Percentiles rank a stretch among this genome's conserved stretches.
These are phyloP conservation scores for Rhopalosiphum padi DNA, from an alignment of 1,140 invertebrate species.

Conservation along the genomic window DNA sequence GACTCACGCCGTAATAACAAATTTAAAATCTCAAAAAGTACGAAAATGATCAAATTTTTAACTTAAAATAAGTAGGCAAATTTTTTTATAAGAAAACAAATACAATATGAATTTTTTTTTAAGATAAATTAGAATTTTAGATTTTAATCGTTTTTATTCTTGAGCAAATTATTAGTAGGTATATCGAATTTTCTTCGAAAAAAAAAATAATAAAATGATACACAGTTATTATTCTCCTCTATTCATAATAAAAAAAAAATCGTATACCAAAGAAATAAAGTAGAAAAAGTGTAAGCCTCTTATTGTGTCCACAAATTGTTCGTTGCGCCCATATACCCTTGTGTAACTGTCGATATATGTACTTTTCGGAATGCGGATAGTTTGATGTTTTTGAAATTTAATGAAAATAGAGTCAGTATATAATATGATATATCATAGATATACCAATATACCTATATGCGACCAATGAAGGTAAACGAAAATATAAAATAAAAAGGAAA, in stretches of 20 bases:
- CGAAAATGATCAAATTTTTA: background rate
- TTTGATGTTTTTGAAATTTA: conserved; percentile 27
- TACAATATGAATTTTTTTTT: background rate
- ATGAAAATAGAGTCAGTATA: background rate
- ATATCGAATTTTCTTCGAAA: background rate
- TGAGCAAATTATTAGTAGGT: background rate
- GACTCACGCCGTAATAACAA: background rate
- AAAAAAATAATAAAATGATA: background rate
- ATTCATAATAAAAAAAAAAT: background rate
- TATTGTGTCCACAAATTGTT: background rate
- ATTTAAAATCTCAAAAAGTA: background rate
- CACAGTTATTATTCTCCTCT: background rate
- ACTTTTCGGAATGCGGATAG: background rate
- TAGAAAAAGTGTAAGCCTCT: background rate
- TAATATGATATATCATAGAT: background rate
- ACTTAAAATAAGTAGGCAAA: background rate
- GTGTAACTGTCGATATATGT: background rate
- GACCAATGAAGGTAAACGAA: background rate
- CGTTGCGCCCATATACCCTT: background rate
- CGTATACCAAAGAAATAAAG: background rate
- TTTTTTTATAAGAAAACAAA: background rate
- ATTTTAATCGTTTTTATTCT: background rate
- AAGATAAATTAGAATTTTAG: background rate
- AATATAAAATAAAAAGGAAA: background rate
- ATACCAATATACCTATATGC: background rate